Conservation (phyloP, 2,888 invertebrate species). For the Apoda limacodes region DNA sequence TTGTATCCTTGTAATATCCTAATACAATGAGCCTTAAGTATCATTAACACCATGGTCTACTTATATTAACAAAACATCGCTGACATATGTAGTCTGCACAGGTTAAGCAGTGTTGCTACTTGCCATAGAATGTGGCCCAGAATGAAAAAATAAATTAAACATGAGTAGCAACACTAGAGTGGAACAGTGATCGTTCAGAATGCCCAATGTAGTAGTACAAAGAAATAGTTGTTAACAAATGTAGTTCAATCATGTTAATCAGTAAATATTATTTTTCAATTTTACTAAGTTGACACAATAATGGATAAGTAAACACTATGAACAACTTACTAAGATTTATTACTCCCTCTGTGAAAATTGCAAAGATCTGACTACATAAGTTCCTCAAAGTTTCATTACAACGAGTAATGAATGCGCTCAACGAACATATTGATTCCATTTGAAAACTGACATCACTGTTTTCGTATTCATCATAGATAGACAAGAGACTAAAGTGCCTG, state of each 20-base stretch:
- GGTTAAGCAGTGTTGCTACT: no score
- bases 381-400: conserved; percentile 79
- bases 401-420: conserved; percentile 77
- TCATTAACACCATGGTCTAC: no score
- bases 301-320: neutral
- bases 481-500: conserved; percentile 69
- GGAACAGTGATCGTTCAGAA: no score
- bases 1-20: no score
- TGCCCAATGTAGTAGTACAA: neutral
- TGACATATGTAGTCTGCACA: no score
- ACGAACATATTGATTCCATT: conserved; percentile 71
- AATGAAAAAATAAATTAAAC: no score
- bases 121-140: no score
- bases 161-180: no score
- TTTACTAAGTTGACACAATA: neutral
- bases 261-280: neutral
- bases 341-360: conserved; percentile 69
- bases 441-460: conserved; percentile 57
- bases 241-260: neutral
- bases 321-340: conserved; percentile 49
- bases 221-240: neutral
- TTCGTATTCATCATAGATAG: conserved; percentile 76
- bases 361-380: conserved; percentile 80
- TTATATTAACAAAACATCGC: no score
- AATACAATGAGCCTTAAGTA: no score